Base-by-base conservation (phyloP, 2,888 invertebrate genomes). In the Petrolisthes manimaculis region DNA sequence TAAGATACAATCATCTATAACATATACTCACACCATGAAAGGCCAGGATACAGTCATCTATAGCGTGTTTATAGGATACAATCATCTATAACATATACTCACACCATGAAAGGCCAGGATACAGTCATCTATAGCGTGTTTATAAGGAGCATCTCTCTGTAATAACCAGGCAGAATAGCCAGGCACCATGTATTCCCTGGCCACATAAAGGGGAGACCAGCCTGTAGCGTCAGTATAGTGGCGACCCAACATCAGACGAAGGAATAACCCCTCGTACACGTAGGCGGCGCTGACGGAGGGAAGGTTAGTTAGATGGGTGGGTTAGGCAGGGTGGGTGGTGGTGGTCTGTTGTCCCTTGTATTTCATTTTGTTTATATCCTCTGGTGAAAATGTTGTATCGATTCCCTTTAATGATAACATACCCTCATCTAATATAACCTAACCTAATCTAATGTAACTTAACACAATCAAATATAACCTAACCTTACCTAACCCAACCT, bases 71-170 rank as follows among this genome's bases (percentile, higher is more conserved):
- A n/a, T n/a, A 18, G 61, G 18, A 61, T 61, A 61, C 61, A 9
- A 3, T 61, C 61, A 61, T 9, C 9, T 61, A 9, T 61, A 9
- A 61, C 12, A 61, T 61, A 9, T 61, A 18, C 12, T 18, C 18
- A 83, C 83, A 55, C 55, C 83, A 21, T 83, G 83, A 14, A 74
- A 74, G 53, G 83, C 83, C 21, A 83, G n/a, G 54, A 83, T 83
- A 21, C 71, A 83, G 9, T 54, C 53, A 21, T 83, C 83, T 4
- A 83, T 18, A 55, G 37, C 53, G 21, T 74, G 55, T 53, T 83
- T 83, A 74, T 53, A 83, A 5, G 83, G 83, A n/a, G 74, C 74
- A 24, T 83, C 83, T 2, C 83, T 12, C 18, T 69, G 74, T 9
- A 74, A 8, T 9, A 74, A n/a, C 83, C 83, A 83, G 24, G 83